Base-by-base conservation (phyloP, 1,140 invertebrate species). In the Pseudobourletiella spinata region DNA sequence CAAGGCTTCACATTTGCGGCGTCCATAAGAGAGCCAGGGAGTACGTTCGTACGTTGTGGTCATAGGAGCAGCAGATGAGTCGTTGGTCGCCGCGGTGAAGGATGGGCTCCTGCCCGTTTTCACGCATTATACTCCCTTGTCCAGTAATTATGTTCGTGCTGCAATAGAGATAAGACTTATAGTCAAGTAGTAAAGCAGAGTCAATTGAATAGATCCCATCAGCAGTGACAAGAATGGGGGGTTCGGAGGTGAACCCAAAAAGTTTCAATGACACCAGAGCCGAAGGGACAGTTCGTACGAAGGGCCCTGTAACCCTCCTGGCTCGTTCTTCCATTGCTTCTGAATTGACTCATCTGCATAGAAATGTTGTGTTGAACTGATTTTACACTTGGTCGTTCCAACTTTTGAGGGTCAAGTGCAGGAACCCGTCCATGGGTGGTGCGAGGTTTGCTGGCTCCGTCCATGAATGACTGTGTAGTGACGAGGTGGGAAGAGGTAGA, bases 141-240 rank as follows among this genome's bases (percentile, higher is more conserved):
- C n/a, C n/a, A n/a, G n/a, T n/a, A 48, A 48, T 48, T 6, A 48
- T 48, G 44, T 18, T 48, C 11, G 32, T 39, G 32, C 32, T 8
- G n/a, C 32, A 39, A 39, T 39, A 39, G n/a, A 11, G 44, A 11
- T 48, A 18, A 48, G 44, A 14, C 11, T 39, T 39, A 39, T 39
- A 15, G 44, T 48, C n/a, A 11, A 48, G 44, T 48, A 15, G 44
- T 48, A 48, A 48, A 48, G 6, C 22, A 6, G 22, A 22, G 18
- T 50, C 57, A 59, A 59, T 60, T 60, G 46, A 55, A 55, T 55
- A 55, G 60, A 56, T 61, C 60, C 18, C 30, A 61, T 61, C 43
- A 28, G 22, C 8, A 29, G 30, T 61, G 59, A 61, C 59, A 61
- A 25, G 51, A 61, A 61, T 61, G 59, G 59, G 59, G 56, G 56